Evolutionary conservation across 1,140 invertebrate genomes (phyloP), one percentile per base, ranked within the genome.

Genomic region (Bactericera cockerelli): DNA sequence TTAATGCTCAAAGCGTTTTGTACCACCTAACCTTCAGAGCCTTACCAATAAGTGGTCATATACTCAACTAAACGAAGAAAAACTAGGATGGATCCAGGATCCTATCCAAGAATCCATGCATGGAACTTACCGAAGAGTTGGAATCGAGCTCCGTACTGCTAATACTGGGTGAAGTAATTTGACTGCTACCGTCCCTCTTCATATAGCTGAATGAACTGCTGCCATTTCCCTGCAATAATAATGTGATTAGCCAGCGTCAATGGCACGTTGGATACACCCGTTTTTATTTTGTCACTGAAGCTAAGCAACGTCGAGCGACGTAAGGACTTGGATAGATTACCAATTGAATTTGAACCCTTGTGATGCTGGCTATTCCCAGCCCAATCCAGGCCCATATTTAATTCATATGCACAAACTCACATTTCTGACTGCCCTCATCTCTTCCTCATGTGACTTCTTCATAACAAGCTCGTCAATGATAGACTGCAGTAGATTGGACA

Each of bases 391-490:
- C 28, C 28, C 13, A 6, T 31, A 31, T 31, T 31, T 31, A 6
- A 31, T 31, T 31, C 28, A 31, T 31, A n/a, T n/a, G n/a, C n/a
- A n/a, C 33, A 59, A n/a, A 61, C 56, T 56, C 62, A 75, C 72
- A 66, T 71, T 66, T 63, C 64, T 70, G 68, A 31, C 28, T 6
- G 28, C 13, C 28, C 65, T 65, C 55, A 60, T 71, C 62, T 80
- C 80, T 67, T 80, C 42, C n/a, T 49, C 42, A 49, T 49, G 42
- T 8, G n/a, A 78, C 69, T 85, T 87, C 71, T 89, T 89, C 63
- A 87, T 75, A 64, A 97, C 76, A 62, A 98, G 74, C 71, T 98
- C 92, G 70, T 96, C 90, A 0, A 97, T 93, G 81, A 97, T 92
- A 1, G 85, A 83, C 75, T 97, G 92, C 55, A 97, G 76, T 71